A percentile compares a stretch with the other conserved stretches of the same genome.
phyloP scores from a whole-genome alignment of 2,888 invertebrate species.

The Xestoiulus laeticollis region DNA sequence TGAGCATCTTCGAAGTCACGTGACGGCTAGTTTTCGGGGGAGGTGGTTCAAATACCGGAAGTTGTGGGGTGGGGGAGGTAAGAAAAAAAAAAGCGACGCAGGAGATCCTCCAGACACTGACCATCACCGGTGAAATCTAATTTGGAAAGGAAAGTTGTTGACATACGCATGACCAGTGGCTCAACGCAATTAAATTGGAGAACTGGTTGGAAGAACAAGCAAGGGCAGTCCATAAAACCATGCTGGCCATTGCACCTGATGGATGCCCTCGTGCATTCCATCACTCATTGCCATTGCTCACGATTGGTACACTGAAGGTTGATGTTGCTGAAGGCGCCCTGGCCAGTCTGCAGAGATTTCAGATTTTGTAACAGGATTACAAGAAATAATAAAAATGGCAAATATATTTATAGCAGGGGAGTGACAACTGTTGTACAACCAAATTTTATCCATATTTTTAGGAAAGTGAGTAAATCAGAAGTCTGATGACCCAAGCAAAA shows the following conservation, averaged over 20 bases:
- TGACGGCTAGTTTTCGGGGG: neutral
- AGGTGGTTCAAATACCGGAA: neutral
- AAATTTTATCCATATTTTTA: no score
- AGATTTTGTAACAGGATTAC: no score
- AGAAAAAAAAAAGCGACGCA: constrained; percentile 4
- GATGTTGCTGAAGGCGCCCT: no score
- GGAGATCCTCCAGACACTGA: constrained; percentile 7
- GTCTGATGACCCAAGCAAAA: no score
- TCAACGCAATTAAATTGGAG: constrained; percentile 7
- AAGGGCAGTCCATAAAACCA: neutral
- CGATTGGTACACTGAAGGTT: no score
- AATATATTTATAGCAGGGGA: no score
- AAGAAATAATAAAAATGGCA: no score
- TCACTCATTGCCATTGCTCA: no score
- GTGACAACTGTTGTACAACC: no score
- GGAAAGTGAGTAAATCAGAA: no score
- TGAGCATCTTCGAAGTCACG: neutral
- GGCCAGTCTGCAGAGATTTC: no score
- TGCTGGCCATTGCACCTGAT: neutral
- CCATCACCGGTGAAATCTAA: constrained; percentile 3
- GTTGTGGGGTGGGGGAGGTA: neutral
- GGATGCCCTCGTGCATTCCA: neutral
- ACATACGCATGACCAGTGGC: constrained; percentile 28
- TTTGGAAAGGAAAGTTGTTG: constrained; percentile 14
- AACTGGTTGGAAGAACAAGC: neutral